Evolutionary conservation across 2,888 invertebrate species (phyloP).

Genomic region (Drosophila koepferae): DNA sequence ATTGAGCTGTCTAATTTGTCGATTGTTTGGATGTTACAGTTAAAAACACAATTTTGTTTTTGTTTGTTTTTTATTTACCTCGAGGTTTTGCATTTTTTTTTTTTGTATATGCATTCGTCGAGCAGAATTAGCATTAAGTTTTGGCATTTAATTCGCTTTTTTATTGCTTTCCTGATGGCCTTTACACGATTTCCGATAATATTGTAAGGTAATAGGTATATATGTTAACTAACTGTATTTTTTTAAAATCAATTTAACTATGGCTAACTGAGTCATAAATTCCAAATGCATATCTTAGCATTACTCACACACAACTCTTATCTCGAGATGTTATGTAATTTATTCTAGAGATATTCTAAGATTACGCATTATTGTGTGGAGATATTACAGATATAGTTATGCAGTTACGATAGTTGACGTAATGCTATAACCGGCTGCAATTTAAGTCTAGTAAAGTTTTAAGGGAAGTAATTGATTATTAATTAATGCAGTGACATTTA

Average conservation of each 20-base stretch:
- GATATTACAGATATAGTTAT: neutral
- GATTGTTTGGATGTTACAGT: slow-evolving; percentile 18
- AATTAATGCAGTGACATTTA: neutral
- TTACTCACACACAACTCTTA: neutral
- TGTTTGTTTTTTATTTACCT: slow-evolving; percentile 10
- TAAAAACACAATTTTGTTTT: slow-evolving; percentile 7
- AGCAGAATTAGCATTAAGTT: slow-evolving; percentile 52
- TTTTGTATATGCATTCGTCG: neutral
- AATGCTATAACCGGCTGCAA: neutral
- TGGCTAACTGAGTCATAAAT: slow-evolving; percentile 26
- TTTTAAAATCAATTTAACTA: slow-evolving; percentile 10
- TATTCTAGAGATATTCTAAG: neutral
- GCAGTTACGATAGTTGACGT: neutral
- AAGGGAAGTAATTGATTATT: neutral
- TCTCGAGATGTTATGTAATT: neutral
- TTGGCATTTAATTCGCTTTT: slow-evolving; percentile 48
- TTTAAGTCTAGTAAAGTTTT: neutral
- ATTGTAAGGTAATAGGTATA: slow-evolving; percentile 19
- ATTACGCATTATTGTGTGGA: neutral
- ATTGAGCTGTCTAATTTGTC: slow-evolving; percentile 51
- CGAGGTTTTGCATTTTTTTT: slow-evolving; percentile 20
- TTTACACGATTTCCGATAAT: slow-evolving; percentile 40
- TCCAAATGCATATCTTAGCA: neutral
- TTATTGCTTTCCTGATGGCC: slow-evolving; percentile 60
- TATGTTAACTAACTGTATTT: slow-evolving; percentile 35